phyloP scores from a whole-genome alignment of 2,113 vertebrate species.

The Microtus montanus region DNA sequence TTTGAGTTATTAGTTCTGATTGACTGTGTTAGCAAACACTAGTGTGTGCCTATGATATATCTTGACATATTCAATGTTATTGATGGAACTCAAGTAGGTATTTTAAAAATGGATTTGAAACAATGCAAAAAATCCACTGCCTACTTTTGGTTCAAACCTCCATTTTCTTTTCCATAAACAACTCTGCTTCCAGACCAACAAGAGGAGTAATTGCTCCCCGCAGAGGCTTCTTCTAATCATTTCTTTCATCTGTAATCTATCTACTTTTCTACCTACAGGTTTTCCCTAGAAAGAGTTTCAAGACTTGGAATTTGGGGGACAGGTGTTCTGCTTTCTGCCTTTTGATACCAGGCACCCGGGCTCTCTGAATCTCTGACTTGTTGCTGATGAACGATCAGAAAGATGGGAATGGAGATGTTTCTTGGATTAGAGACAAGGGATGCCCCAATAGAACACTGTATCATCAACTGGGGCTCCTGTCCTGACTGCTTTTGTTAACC shows the following conservation, averaged over 20 bases:
- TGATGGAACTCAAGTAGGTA: slow-evolving; percentile 8
- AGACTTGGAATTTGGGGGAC: background rate
- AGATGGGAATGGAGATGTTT: background rate
- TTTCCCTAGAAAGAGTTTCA: background rate
- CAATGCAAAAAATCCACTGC: background rate
- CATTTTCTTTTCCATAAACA: background rate
- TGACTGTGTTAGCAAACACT: background rate
- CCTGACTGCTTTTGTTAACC: background rate
- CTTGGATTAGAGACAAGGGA: background rate
- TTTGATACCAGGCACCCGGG: background rate
- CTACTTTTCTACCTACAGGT: background rate
- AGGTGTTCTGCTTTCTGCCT: background rate
- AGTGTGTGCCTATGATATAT: background rate
- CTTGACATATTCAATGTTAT: background rate
- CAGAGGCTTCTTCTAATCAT: background rate
- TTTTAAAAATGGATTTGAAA: slow-evolving; percentile 6
- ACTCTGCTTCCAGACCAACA: background rate
- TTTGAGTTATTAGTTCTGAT: background rate
- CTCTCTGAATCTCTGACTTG: background rate
- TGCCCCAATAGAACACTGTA: background rate
- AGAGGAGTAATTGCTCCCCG: background rate
- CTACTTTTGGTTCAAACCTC: background rate
- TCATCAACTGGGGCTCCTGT: background rate
- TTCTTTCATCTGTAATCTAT: background rate
- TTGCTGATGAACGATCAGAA: background rate